Percentiles rank a stretch among this genome's conserved stretches.
phyloP scores from a whole-genome alignment of 2,797 vertebrate species.

The Parambassis ranga region DNA sequence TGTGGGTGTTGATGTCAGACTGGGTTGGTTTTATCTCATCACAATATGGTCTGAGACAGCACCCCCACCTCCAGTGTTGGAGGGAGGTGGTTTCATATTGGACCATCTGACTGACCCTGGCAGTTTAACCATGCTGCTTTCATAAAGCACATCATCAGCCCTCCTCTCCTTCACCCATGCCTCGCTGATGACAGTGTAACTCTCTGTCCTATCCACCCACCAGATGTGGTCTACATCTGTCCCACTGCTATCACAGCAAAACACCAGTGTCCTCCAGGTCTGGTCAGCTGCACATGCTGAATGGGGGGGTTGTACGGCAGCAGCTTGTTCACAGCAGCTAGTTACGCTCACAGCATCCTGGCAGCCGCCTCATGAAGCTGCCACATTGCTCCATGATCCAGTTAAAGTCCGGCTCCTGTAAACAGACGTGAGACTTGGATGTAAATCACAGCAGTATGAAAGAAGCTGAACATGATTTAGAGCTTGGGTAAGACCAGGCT shows the following conservation, averaged over 20 bases:
- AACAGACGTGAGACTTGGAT: constrained; percentile 38
- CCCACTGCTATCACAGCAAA: not conserved
- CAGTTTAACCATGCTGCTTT: not conserved
- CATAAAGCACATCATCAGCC: not conserved
- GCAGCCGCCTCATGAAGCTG: constrained; percentile 24
- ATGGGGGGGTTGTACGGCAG: constrained; percentile 8
- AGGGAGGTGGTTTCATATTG: not conserved
- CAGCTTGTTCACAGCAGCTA: constrained; percentile 30
- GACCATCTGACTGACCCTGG: not conserved
- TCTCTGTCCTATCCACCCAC: not conserved
- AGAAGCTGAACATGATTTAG: constrained; percentile 25
- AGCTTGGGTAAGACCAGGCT: constrained; percentile 14
- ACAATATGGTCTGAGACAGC: not conserved
- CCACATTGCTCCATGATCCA: constrained; percentile 22
- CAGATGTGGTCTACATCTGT: constrained; percentile 58
- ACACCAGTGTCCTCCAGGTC: constrained; percentile 15
- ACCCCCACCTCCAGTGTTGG: not conserved
- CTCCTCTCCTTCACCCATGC: constrained; percentile 19
- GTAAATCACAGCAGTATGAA: constrained; percentile 34
- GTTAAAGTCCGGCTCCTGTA: constrained; percentile 20
- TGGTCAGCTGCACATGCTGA: constrained; percentile 26
- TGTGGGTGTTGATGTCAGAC: not conserved
- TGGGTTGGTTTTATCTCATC: not conserved
- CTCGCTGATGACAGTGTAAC: constrained; percentile 18
- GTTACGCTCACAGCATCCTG: not conserved